phyloP scores from a whole-genome alignment of 2,797 vertebrate genomes.

The Pangasius macronema region DNA sequence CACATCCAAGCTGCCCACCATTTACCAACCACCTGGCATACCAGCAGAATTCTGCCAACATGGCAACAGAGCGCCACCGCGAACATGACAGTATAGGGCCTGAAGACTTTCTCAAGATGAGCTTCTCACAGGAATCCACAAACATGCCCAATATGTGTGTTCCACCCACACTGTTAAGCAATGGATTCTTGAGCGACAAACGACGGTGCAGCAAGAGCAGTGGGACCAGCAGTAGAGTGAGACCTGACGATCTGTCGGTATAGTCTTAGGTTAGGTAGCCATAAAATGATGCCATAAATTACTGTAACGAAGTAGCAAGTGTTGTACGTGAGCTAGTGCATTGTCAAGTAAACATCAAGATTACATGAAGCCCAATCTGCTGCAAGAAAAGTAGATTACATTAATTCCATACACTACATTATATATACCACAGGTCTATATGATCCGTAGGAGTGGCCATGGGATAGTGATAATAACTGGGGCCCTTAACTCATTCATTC shows the following conservation, averaged over 20 bases:
- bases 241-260: constrained; percentile 88
- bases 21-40: constrained; percentile 85
- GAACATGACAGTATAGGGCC: constrained; percentile 69
- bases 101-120: constrained; percentile 79
- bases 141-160: constrained; percentile 63
- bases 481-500: background rate
- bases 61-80: constrained; percentile 82
- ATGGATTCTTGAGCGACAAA: constrained; percentile 79
- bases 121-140: constrained; percentile 70
- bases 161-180: constrained; percentile 54
- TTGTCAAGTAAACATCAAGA: background rate
- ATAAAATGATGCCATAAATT: background rate
- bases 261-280: constrained; percentile 63
- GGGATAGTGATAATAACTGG: background rate
- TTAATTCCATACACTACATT: background rate
- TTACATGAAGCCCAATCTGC: background rate
- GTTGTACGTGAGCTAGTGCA: background rate
- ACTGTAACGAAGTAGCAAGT: background rate
- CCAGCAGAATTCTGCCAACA: constrained; percentile 89
- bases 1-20: constrained; percentile 72
- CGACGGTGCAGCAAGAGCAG: constrained; percentile 87
- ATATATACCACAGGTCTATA: background rate
- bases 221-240: constrained; percentile 83
- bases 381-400: too few species aligned
- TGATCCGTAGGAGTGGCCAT: background rate